Percentiles rank a stretch among this genome's conserved stretches.
These are phyloP conservation scores for Gymnothorax reevesii DNA, from an alignment of 2,797 vertebrate genomes.

Conservation along the genomic window DNA sequence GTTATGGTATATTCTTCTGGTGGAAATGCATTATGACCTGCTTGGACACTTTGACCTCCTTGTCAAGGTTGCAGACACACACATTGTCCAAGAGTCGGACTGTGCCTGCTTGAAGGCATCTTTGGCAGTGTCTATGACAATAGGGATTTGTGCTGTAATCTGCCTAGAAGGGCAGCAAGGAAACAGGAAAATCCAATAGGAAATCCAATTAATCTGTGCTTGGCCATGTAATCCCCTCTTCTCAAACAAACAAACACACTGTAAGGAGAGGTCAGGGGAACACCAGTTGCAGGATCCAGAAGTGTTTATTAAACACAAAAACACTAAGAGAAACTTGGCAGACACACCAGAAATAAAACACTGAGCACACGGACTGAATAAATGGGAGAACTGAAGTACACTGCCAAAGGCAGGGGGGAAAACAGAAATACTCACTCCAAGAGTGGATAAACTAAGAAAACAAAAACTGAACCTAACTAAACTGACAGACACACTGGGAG, in stretches of 20 bases:
- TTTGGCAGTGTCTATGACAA: background rate
- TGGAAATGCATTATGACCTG: background rate
- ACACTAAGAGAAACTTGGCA: too few relatives aligned
- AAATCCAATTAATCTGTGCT: background rate
- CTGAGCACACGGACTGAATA: too few relatives aligned
- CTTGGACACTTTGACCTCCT: background rate
- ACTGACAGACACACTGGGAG: too few relatives aligned
- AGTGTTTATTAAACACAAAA: too few relatives aligned
- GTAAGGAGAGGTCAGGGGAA: too few relatives aligned
- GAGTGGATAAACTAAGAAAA: too few relatives aligned
- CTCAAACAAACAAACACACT: background rate
- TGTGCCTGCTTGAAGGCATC: background rate
- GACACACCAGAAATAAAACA: too few relatives aligned
- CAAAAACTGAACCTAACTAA: too few relatives aligned
- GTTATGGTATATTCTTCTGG: background rate
- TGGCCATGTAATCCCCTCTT: background rate
- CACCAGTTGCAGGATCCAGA: too few relatives aligned
- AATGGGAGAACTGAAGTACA: too few relatives aligned
- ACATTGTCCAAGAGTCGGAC: background rate
- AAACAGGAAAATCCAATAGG: background rate
- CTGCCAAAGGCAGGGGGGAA: too few relatives aligned
- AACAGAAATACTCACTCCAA: too few relatives aligned
- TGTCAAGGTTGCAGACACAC: background rate
- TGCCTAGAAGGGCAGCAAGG: slow-evolving; percentile 11
- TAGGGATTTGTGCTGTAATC: slow-evolving; percentile 34